These are phyloP conservation scores for Labeo catla DNA, from an alignment of 2,113 vertebrate genomes.

Conservation along the genomic window DNA sequence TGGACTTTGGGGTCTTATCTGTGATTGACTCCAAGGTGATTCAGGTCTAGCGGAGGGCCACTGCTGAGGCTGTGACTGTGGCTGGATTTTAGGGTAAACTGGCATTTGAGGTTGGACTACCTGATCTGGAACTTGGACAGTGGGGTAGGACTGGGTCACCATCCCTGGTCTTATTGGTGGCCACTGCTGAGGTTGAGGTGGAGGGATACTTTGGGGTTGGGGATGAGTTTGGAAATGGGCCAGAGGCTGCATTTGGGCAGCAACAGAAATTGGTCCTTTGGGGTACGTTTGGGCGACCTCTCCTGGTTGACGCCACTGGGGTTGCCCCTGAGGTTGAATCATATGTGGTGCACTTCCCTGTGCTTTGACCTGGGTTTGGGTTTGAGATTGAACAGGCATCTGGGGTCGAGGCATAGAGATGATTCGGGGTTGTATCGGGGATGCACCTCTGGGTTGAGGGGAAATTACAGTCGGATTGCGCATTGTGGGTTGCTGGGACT, in stretches of 20 bases:
- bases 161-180: conserved; percentile 53
- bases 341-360: not conserved
- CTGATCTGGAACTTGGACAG: conserved; percentile 53
- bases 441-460: conserved; percentile 37
- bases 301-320: conserved; percentile 38
- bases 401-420: conserved; percentile 49
- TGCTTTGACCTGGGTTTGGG: conserved; percentile 29
- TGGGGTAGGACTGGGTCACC: conserved; percentile 49
- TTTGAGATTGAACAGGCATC: conserved; percentile 19
- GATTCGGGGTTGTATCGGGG: conserved; percentile 52
- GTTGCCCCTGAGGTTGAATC: conserved; percentile 40
- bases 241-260: conserved; percentile 24
- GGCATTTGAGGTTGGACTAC: not conserved
- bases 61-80: conserved; percentile 48
- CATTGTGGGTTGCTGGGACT: not conserved
- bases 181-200: conserved; percentile 61
- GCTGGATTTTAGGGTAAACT: conserved; percentile 22
- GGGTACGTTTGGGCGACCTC: conserved; percentile 25
- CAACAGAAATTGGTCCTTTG: conserved; percentile 9
- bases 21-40: conserved; percentile 42
- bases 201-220: conserved; percentile 36
- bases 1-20: conserved; percentile 41
- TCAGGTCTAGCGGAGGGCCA: conserved; percentile 57
- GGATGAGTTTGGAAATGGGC: conserved; percentile 29
- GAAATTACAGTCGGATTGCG: not conserved